Evolutionary conservation across 64 coral and sea anemone genomes (phyloP), one percentile per base, ranked within the genome.

Genomic region (Porites australiensis): DNA sequence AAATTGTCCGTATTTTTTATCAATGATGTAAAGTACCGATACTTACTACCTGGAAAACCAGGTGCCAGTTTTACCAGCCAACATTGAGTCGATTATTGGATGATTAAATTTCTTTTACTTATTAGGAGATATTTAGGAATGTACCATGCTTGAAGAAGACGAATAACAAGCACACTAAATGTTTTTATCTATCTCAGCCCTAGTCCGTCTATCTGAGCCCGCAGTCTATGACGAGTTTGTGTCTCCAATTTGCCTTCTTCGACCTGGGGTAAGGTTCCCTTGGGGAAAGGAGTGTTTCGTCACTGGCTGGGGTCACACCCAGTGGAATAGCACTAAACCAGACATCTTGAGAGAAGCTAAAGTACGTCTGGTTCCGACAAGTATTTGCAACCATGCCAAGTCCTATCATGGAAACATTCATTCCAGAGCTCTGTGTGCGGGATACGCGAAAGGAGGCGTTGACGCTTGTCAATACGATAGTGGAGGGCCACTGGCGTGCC

Each of bases 381-480:
- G 49, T 45, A 77, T 96, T 67, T 96, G 94, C 20, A 96, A 96
- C 68, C 23, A 64, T 16, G 94, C 7, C 6, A 58, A 70, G 12
- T 96, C 94, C 37, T 96, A 96, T 60, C 92, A 96, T 6, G 94
- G 94, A 2, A 93, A 90, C 54, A 89, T 96, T 82, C 94, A 96
- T 64, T 70, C 54, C 59, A 92, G 94, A 44, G 94, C 90, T 43
- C 77, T 96, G 27, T 96, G 94, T 60, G 94, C 94, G 16, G 94
- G 94, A 5, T 96, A 92, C 84, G 82, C 92, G 58, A 70, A 92
- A 78, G 94, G 94, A 6, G 89, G 84, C n/a, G 78, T 96, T 43
- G 94, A 96, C 58, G 89, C 94, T 59, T 96, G 94, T 37, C 94
- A 96, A 14, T 96, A 88, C 51, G 94, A 96, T 58, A 92, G 94